phyloP scores from a whole-genome alignment of 2,888 invertebrate genomes.

The Scotopteryx bipunctaria region DNA sequence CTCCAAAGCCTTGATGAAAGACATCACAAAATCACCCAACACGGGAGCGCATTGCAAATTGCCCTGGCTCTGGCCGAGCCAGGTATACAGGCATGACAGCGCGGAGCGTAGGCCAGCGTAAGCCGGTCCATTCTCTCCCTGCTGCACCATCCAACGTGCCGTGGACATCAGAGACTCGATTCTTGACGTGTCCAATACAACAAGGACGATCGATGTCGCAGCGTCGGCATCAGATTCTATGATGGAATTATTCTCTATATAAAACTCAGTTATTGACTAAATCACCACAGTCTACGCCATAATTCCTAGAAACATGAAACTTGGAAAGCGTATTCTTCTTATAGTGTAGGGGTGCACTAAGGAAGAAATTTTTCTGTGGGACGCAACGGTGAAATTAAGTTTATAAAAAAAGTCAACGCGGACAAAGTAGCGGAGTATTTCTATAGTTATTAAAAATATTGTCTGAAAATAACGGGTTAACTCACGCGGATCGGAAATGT shows the following conservation, averaged over 20 bases:
- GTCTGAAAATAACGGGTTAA: too few species aligned
- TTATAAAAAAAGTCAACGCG: too few species aligned
- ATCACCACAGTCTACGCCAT: too few species aligned
- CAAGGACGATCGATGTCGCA: conserved; percentile 84
- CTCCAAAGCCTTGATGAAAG: conserved; percentile 86
- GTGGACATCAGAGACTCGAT: conserved; percentile 54
- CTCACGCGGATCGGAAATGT: conserved; percentile 84
- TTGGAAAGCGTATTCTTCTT: too few species aligned
- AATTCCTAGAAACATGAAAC: too few species aligned
- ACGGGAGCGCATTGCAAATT: conserved; percentile 85
- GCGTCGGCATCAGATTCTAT: conserved; percentile 79
- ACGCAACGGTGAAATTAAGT: too few species aligned
- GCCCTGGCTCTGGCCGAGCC: conserved; percentile 85
- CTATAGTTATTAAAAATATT: too few species aligned
- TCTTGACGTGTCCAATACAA: conserved; percentile 77
- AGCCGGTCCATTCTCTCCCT: conserved; percentile 62
- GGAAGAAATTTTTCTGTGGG: too few species aligned
- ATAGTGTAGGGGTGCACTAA: too few species aligned
- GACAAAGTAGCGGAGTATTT: too few species aligned
- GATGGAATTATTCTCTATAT: neutral
- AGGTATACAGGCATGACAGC: conserved; percentile 86
- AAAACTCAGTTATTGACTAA: too few species aligned
- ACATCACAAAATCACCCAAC: conserved; percentile 86
- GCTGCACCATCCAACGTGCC: conserved; percentile 70
- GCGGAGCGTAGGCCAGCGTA: conserved; percentile 84